These are phyloP conservation scores for Hedya salicella DNA, from an alignment of 2,888 invertebrate genomes.

Conservation along the genomic window DNA sequence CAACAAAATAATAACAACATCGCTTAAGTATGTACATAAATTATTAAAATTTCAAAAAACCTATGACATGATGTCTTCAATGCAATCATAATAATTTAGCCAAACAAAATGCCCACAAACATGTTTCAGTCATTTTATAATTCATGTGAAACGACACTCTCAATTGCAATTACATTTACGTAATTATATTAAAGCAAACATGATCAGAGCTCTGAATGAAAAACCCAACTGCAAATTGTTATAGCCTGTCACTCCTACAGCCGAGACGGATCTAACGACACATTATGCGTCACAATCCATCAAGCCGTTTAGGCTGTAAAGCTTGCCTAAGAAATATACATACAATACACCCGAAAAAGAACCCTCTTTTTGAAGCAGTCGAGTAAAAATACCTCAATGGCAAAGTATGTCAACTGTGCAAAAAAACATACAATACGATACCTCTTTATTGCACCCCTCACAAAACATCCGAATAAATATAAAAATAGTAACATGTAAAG, in stretches of 20 bases:
- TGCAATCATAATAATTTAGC: conserved; percentile 7
- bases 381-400: conserved; percentile 3
- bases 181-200: background rate
- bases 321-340: no score
- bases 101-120: conserved; percentile 14
- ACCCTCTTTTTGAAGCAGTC: no score
- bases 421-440: background rate
- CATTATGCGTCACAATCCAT: no score
- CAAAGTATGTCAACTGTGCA: background rate
- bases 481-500: no score
- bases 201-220: no score
- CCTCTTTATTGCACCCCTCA: background rate
- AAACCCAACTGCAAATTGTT: no score
- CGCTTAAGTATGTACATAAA: conserved; percentile 42
- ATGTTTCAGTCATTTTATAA: background rate
- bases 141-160: background rate
- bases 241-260: no score
- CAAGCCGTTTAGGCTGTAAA: no score
- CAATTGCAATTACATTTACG: background rate
- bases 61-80: conserved; percentile 31
- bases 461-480: background rate
- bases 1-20: conserved; percentile 49
- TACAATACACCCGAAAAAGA: no score
- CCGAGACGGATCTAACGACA: no score
- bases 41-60: conserved; percentile 45